Conservation (phyloP, 2,113 vertebrate species). For the Tricholaema leucomelas region DNA sequence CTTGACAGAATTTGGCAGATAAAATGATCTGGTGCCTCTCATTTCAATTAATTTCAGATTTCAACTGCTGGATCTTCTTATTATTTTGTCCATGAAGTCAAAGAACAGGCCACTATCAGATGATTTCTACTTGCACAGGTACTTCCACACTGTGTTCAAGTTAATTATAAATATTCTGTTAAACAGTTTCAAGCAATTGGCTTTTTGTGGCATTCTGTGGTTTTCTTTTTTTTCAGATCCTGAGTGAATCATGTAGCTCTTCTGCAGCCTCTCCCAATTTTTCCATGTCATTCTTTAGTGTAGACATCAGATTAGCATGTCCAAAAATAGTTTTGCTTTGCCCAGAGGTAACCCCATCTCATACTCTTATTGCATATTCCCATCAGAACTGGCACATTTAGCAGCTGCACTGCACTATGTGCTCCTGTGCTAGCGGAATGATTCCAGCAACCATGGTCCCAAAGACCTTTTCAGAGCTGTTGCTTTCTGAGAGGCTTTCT, state of each 20-base stretch:
- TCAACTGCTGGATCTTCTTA: neutral
- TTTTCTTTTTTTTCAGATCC: neutral
- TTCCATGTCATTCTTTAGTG: neutral
- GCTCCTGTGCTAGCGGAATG: neutral
- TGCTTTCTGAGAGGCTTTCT: neutral
- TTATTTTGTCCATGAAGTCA: conserved; percentile 12
- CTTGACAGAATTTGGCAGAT: conserved; percentile 29
- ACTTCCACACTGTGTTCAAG: neutral
- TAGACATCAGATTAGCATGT: neutral
- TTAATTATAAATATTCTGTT: conserved; percentile 12
- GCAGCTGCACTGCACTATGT: neutral
- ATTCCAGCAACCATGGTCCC: neutral
- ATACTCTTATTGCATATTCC: neutral
- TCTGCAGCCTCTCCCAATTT: neutral
- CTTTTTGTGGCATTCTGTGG: neutral
- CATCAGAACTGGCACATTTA: neutral
- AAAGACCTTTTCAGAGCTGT: neutral
- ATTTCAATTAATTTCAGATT: conserved; percentile 35
- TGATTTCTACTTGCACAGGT: conserved; percentile 10
- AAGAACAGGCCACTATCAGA: neutral
- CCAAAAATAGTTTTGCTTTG: neutral
- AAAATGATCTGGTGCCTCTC: conserved; percentile 22
- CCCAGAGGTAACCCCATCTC: neutral
- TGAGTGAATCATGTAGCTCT: neutral
- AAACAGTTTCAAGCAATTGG: neutral